phyloP scores from a whole-genome alignment of 2,888 invertebrate species.

The Allolobophora icterica region DNA sequence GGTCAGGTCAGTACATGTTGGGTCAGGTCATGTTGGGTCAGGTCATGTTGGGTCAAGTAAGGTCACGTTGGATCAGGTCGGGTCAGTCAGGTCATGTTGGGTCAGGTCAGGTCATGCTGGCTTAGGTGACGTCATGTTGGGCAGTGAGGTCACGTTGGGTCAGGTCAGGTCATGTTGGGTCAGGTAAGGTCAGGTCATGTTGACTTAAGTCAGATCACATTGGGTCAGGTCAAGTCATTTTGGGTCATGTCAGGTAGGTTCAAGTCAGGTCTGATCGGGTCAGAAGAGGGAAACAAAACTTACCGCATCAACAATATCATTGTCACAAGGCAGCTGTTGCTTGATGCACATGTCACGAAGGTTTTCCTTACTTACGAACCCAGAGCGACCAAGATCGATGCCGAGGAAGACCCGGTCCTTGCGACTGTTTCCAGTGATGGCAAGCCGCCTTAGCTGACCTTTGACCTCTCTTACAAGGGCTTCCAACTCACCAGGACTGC shows the following conservation, averaged over 20 bases:
- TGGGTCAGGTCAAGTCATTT: too few relatives aligned
- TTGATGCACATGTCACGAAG: slow-evolving; percentile 61
- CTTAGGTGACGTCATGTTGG: too few relatives aligned
- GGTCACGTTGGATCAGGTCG: too few relatives aligned
- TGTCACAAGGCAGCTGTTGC: slow-evolving; percentile 62
- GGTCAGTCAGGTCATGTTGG: too few relatives aligned
- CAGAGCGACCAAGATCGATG: slow-evolving; percentile 60
- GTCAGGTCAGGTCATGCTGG: too few relatives aligned
- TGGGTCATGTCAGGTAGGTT: not conserved
- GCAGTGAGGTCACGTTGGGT: too few relatives aligned
- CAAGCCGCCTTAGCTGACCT: slow-evolving; percentile 64
- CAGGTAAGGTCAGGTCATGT: too few relatives aligned
- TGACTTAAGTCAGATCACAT: too few relatives aligned
- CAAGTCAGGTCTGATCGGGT: not conserved
- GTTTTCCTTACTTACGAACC: slow-evolving; percentile 61
- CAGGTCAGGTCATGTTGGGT: not conserved
- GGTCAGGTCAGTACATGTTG: too few relatives aligned
- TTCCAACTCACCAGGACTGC: slow-evolving; percentile 58
- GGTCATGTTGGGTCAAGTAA: too few relatives aligned
- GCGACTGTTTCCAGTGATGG: slow-evolving; percentile 62
- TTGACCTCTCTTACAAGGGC: slow-evolving; percentile 60
- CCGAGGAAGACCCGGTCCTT: slow-evolving; percentile 64
- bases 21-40: too few relatives aligned
- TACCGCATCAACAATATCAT: slow-evolving; percentile 62
- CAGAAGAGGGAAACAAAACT: slow-evolving; percentile 33